Conservation (phyloP, 2,888 invertebrate species). For the Syrphus vitripennis region DNA sequence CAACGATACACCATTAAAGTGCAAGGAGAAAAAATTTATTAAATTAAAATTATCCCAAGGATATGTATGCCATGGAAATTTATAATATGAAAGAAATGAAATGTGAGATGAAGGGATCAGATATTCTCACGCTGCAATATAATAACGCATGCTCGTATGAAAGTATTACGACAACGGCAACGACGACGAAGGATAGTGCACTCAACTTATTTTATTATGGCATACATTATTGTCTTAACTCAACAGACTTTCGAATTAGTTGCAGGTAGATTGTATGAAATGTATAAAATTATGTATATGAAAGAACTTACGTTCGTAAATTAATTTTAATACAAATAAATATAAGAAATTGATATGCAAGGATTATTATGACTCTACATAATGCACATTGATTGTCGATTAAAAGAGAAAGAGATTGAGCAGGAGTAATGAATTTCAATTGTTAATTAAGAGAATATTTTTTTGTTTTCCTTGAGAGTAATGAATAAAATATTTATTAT, state of each 20-base stretch:
- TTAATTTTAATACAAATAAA: too few species aligned
- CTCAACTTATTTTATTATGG: not conserved
- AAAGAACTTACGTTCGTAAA: too few species aligned
- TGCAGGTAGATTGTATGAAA: not conserved
- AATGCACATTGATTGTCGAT: too few species aligned
- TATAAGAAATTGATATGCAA: too few species aligned
- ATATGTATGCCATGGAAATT: not conserved
- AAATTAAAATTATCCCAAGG: conserved; percentile 18
- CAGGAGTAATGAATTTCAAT: too few species aligned
- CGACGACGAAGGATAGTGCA: too few species aligned
- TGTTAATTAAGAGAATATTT: too few species aligned
- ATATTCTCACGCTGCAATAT: not conserved
- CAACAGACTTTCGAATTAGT: not conserved
- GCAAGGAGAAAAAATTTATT: not conserved
- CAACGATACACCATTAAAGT: not conserved
- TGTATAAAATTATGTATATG: too few species aligned
- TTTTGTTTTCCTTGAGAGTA: not conserved
- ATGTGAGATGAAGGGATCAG: conserved; percentile 1
- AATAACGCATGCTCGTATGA: not conserved
- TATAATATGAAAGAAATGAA: not conserved
- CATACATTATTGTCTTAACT: not conserved
- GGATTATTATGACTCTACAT: too few species aligned
- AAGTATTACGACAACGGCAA: too few species aligned
- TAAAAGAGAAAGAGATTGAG: too few species aligned
- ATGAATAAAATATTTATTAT: too few species aligned